phyloP scores from a whole-genome alignment of 92 coral and sea anemone species.

The Parazoanthus swiftii region DNA sequence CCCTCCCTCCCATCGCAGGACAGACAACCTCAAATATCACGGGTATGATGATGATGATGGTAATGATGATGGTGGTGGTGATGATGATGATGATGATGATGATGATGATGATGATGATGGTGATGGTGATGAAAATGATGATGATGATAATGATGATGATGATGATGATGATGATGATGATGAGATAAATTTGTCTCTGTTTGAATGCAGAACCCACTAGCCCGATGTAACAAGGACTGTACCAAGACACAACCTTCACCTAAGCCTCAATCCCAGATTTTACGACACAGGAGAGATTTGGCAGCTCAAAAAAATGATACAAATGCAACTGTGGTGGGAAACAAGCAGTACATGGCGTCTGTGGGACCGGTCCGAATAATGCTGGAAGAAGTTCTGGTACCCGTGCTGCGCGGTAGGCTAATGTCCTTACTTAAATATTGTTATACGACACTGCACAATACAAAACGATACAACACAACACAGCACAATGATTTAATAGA shows the following conservation, averaged over 20 bases:
- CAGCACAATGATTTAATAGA: no score
- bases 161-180: no score
- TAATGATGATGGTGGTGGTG: no score
- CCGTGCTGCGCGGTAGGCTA: constrained; percentile 17
- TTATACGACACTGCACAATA: no score
- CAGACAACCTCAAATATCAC: no score
- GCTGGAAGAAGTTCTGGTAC: not conserved
- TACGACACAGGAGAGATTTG: not conserved
- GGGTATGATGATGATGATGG: no score
- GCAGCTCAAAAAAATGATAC: not conserved
- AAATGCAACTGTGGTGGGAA: constrained; percentile 1
- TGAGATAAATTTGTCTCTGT: not conserved
- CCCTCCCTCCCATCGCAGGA: no score
- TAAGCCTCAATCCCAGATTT: constrained; percentile 5
- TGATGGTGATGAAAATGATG: no score
- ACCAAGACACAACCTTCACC: not conserved
- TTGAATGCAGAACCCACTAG: constrained; percentile 19
- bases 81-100: not conserved
- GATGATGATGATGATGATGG: no score
- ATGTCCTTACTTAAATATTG: no score
- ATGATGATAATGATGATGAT: no score
- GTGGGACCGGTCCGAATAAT: constrained; percentile 34
- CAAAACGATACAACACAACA: no score
- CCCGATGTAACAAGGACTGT: constrained; percentile 32
- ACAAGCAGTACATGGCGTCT: constrained; percentile 23